Base-by-base conservation (phyloP, 1,140 invertebrate genomes). In the Panagrolaimus sp. region DNA sequence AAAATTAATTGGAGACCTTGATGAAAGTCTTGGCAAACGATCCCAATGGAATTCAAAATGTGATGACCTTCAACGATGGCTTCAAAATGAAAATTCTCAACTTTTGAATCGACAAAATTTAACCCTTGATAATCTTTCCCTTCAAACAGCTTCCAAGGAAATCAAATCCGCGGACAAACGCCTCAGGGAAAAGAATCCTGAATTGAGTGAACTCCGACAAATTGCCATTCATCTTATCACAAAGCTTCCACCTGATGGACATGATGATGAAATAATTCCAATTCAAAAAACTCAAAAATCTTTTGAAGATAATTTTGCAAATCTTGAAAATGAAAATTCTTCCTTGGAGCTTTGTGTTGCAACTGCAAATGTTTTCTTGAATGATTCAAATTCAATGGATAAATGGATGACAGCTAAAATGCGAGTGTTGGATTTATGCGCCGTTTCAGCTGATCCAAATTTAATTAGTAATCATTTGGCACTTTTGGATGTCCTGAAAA, bases 331-430 rank as follows among this genome's bases (percentile, higher is more conserved):
- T n/a, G 55, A 55, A 10, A 63, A 63, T 17, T 12, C 52, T 1
- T 14, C 43, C 12, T 43, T 69, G 52, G 58, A 63, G 24, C 45
- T 45, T 26, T 69, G 67, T 43, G 24, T 63, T 67, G 46, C 28
- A 7, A 69, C 24, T 52, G 67, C 47, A 5, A 44, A 21, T 15
- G 38, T 24, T 1, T 43, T 69, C n/a, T 21, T 55, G 9, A 14
- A 21, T 10, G 67, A 69, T 15, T 43, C 67, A 0, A 32, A 66
- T 2, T 24, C 44, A 21, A 14, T 69, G 7, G 67, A 69, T 10
- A 69, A 69, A 44, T 69, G 67, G 67, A 44, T 69, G 8, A 55
- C 32, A 2, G 3, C 67, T 2, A 63, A 69, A n/a, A 14, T 14
- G 0, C 58, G 32, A 26, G 52, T 69, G 17, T 28, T 55, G 8